Evolutionary conservation across 2,113 vertebrate genomes (phyloP).

Genomic region (Orientallactaga bullata): DNA sequence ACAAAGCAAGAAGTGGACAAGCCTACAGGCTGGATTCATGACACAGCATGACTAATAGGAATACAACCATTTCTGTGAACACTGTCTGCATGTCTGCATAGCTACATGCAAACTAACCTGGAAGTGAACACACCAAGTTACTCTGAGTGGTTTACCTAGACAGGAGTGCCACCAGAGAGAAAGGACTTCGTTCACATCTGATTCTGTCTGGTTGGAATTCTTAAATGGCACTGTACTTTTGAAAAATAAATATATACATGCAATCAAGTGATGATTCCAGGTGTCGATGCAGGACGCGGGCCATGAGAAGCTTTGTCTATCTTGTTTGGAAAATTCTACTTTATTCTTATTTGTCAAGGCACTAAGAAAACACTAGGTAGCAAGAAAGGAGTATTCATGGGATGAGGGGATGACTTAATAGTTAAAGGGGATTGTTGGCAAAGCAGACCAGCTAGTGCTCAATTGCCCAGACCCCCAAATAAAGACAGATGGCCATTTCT

Average conservation of each 20-base stretch:
- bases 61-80: background rate
- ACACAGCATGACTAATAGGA: no score
- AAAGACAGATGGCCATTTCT: no score
- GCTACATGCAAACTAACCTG: background rate
- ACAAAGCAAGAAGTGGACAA: rapidly evolving
- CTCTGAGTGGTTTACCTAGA: constrained; percentile 5
- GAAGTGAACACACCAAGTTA: background rate
- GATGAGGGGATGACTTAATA: no score
- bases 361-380: constrained; percentile 4
- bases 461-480: no score
- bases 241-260: background rate
- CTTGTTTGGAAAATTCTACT: background rate
- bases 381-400: no score
- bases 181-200: background rate
- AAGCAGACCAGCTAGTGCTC: no score
- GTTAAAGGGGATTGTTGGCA: no score
- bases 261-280: background rate
- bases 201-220: background rate
- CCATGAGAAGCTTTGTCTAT: background rate
- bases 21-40: background rate
- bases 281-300: background rate
- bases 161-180: background rate
- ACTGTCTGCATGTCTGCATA: background rate
- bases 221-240: background rate
- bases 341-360: background rate